phyloP scores from a whole-genome alignment of 2,888 invertebrate species.

The Coecobrya sp. region DNA sequence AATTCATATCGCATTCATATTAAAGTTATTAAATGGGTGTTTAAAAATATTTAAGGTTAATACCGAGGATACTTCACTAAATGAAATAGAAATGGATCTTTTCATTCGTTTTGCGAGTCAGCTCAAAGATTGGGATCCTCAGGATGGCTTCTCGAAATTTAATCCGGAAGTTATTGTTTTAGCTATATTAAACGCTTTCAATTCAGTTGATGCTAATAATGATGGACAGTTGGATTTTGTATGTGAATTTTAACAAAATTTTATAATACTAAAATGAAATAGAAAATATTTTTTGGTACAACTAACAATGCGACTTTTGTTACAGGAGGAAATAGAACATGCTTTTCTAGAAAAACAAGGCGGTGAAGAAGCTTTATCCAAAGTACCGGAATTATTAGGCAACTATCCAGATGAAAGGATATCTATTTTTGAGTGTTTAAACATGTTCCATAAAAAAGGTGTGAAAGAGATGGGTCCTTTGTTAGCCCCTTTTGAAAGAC shows the following conservation, averaged over 20 bases:
- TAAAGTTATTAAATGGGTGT: too few relatives aligned
- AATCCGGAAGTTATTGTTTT: constrained; percentile 63
- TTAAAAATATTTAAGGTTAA: neutral
- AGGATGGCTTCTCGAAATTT: neutral
- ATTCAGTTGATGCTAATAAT: constrained; percentile 68
- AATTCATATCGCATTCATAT: too few relatives aligned
- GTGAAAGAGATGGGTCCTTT: constrained; percentile 20
- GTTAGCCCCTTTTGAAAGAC: constrained; percentile 63
- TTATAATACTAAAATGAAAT: too few relatives aligned
- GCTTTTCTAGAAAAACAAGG: neutral
- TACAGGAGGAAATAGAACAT: constrained; percentile 50
- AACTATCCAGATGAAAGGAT: constrained; percentile 10
- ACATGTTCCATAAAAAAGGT: constrained; percentile 28
- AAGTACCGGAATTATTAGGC: neutral
- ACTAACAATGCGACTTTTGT: neutral
- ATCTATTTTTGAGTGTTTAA: constrained; percentile 44
- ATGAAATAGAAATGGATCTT: constrained; percentile 58
- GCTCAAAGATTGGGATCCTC: constrained; percentile 20
- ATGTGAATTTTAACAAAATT: neutral
- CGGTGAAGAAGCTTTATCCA: neutral
- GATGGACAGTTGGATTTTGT: constrained; percentile 67
- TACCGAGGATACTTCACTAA: neutral
- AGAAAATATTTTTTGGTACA: too few relatives aligned
- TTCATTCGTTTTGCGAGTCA: constrained; percentile 36
- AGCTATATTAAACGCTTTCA: constrained; percentile 46